A percentile compares a stretch with the other conserved stretches of the same genome.
phyloP scores from a whole-genome alignment of 92 coral and sea anemone genomes.

The Pocillopora grandis region DNA sequence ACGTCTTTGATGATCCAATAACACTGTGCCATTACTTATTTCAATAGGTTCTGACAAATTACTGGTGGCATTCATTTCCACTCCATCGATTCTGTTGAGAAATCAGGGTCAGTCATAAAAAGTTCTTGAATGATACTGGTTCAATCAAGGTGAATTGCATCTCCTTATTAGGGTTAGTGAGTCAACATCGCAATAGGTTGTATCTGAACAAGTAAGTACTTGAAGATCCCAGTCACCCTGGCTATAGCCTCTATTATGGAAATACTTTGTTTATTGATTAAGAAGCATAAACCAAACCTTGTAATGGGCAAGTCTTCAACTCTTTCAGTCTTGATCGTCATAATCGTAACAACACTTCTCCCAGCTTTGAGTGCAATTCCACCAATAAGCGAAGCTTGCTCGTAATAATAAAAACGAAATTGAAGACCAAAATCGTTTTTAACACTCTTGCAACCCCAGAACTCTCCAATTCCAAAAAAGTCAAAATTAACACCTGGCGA shows the following conservation, averaged over 20 bases:
- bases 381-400: slow-evolving; percentile 68
- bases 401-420: slow-evolving; percentile 53
- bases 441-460: slow-evolving; percentile 73
- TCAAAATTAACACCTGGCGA: slow-evolving; percentile 52
- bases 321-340: slow-evolving; percentile 28
- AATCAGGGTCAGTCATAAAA: background rate
- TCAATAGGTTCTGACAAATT: background rate
- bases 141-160: no score
- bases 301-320: slow-evolving; percentile 41
- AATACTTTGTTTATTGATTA: no score
- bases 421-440: slow-evolving; percentile 66
- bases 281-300: slow-evolving; percentile 26
- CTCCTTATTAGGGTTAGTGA: no score
- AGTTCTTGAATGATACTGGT: background rate
- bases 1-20: slow-evolving; percentile 30
- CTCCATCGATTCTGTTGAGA: slow-evolving; percentile 47
- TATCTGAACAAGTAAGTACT: no score
- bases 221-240: no score
- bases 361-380: slow-evolving; percentile 63
- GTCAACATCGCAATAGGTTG: no score
- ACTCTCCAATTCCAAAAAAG: slow-evolving; percentile 77
- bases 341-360: slow-evolving; percentile 46
- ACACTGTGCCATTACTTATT: slow-evolving; percentile 39
- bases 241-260: no score
- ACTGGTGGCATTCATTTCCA: slow-evolving; percentile 18